A percentile compares a stretch with the other conserved stretches of the same genome.
Evolutionary conservation across 2,888 invertebrate species (phyloP).

Genomic region (Calliopum simillimum): DNA sequence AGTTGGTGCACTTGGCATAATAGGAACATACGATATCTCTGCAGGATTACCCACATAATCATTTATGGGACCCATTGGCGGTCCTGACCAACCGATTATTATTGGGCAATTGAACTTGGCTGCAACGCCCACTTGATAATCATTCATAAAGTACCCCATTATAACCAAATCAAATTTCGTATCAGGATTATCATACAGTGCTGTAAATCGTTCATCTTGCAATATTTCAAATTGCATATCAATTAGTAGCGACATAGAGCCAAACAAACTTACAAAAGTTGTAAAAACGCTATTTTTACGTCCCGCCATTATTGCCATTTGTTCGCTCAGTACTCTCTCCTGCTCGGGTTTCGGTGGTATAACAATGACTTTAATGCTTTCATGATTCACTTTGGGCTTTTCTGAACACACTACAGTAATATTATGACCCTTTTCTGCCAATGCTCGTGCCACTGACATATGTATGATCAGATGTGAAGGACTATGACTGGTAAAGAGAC

Average conservation of each 20-base stretch:
- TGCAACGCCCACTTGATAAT: slow-evolving; percentile 56
- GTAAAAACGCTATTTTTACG: slow-evolving; percentile 49
- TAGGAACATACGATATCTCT: slow-evolving; percentile 56
- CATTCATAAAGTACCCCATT: slow-evolving; percentile 61
- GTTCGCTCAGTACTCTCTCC: slow-evolving; percentile 43
- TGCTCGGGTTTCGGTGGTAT: slow-evolving; percentile 52
- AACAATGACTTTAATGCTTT: slow-evolving; percentile 55
- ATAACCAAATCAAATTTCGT: slow-evolving; percentile 63
- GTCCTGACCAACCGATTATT: slow-evolving; percentile 52
- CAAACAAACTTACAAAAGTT: slow-evolving; percentile 45
- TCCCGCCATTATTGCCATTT: slow-evolving; percentile 47
- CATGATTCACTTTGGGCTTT: slow-evolving; percentile 58
- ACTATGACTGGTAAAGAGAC: slow-evolving; percentile 61
- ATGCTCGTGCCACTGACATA: slow-evolving; percentile 57
- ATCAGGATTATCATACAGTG: slow-evolving; percentile 55
- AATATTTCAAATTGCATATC: slow-evolving; percentile 56
- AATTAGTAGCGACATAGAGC: slow-evolving; percentile 48
- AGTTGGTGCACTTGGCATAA: slow-evolving; percentile 43
- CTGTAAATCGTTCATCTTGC: slow-evolving; percentile 55
- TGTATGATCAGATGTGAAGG: slow-evolving; percentile 64
- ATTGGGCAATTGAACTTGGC: slow-evolving; percentile 59
- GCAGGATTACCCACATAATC: slow-evolving; percentile 56
- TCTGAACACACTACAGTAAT: slow-evolving; percentile 60
- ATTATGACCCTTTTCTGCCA: slow-evolving; percentile 63
- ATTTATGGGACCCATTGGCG: slow-evolving; percentile 50